phyloP scores from a whole-genome alignment of 2,113 vertebrate species.

The Telmatochromis sp. region DNA sequence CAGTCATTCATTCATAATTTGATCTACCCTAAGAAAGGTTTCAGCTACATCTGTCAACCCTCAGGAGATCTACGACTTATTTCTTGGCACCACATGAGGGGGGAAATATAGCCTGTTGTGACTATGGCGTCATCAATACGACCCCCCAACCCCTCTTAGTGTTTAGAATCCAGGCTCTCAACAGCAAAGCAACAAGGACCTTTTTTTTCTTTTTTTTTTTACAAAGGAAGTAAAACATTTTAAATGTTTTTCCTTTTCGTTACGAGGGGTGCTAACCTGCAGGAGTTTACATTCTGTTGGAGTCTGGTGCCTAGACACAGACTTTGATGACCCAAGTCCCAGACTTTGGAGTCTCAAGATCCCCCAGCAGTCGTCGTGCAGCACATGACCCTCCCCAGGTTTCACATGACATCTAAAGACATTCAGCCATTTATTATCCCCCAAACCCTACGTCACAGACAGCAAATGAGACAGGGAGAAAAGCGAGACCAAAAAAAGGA shows the following conservation, averaged over 20 bases:
- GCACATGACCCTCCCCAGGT: constrained; percentile 59
- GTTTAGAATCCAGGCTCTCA: neutral
- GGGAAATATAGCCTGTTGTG: constrained; percentile 28
- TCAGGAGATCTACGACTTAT: constrained; percentile 34
- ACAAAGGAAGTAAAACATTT: neutral
- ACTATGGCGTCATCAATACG: constrained; percentile 22
- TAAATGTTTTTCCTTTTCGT: constrained; percentile 30
- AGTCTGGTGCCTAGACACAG: constrained; percentile 10
- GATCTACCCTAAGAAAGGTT: constrained; percentile 27
- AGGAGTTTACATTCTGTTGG: constrained; percentile 23
- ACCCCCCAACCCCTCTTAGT: neutral
- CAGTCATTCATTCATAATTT: constrained; percentile 16
- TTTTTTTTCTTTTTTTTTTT: neutral
- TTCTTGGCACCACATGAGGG: constrained; percentile 11
- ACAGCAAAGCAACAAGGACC: constrained; percentile 9
- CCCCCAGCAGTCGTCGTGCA: constrained; percentile 22
- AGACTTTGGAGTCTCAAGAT: constrained; percentile 15
- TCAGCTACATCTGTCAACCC: constrained; percentile 16
- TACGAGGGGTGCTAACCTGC: constrained; percentile 27
- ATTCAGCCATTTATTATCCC: constrained; percentile 57
- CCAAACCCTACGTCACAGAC: constrained; percentile 48
- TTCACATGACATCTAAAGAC: constrained; percentile 70
- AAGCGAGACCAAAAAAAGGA: constrained; percentile 51
- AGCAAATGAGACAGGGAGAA: constrained; percentile 32
- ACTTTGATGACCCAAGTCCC: constrained; percentile 19